Evolutionary conservation across 2,888 invertebrate species (phyloP), one percentile per base, ranked within the genome.

Genomic region (Byasa hedistus): DNA sequence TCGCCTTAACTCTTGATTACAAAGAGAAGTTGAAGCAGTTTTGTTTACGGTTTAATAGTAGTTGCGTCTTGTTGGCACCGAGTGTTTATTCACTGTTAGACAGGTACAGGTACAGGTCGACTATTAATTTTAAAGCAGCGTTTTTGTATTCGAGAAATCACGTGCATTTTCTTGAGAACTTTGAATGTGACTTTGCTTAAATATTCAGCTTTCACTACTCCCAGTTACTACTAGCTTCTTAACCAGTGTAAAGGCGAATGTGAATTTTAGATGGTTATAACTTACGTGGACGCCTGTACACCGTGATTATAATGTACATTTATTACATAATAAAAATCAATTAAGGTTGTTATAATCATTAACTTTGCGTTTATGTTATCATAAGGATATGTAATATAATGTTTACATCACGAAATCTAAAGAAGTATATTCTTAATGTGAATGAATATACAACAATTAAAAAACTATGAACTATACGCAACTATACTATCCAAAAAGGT

Each of bases 1-100:
- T 85, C 85, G 83, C 80, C 79, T 82, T 80, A 82, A 79, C 80
- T 84, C 83, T 83, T 85, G 84, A 87, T 87, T 87, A 86, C 85
- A 82, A 86, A 85, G 85, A 79, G 80, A 83, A 85, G 78, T 86
- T 84, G 75, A 75, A 79, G 76, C 80, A 80, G 82, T 86, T 86
- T 83, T 87, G 83, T 85, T 85, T 84, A 82, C 78, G 77, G 77
- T 79, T 82, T 83, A 83, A 85, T 86, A 80, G 82, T 74, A 81
- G 81, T 83, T 82, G 77, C 76, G 76, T 79, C 76, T 80, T 79
- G 80, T 78, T 81, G 76, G 75, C 75, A 71, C 66, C 67, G 66
- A 62, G 72, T 77, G 79, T 81, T 78, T 80, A 77, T 77, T 79
- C 74, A 72, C 70, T 72, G 68, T 72, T 69, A 70, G 79, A 76